Base-by-base conservation (phyloP, 2,797 vertebrate species). In the Psittacula derbiana region DNA sequence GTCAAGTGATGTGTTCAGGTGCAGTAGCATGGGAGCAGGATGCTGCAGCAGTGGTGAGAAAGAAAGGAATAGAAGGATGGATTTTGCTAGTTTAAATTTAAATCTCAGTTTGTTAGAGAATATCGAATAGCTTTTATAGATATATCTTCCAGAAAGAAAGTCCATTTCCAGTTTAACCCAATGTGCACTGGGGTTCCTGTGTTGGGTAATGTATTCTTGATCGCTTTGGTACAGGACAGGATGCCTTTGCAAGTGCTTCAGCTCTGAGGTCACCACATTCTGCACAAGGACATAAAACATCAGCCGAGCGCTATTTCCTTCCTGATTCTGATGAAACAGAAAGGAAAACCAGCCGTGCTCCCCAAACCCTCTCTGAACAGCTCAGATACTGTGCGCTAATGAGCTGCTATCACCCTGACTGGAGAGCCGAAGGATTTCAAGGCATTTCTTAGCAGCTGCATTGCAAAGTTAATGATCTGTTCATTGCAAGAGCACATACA, bases 351-450 rank as follows among this genome's bases (percentile, higher is more conserved):
- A 83, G 74, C 69, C n/a, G 13, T 21, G 67, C 80, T 93, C 80
- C 83, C 88, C 91, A 71, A 83, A 67, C 11, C 38, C 23, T 38
- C 70, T 82, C 85, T 75, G 81, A 62, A 13, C 50, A 95, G 57
- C 74, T 81, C 80, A 30, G 62, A 76, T 27, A 58, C 46, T 1
- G 67, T 38, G 55, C 78, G 96, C 67, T 86, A 23, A 93, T 86
- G 94, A 96, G 92, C 93, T 95, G 96, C 80, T 36, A 91, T 69
- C 92, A 79, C 75, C 92, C 94, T 17, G 65, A 30, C 2, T 31
- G 33, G 10, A 90, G 79, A 75, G 69, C 57, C 8, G 73, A 80
- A 38, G 31, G 74, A 78, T 97, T 97, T 78, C 36, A 92, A 94
- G 85, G 25, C 6, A 38, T 97, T 60, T 95, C 96, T 23, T 49